Base-by-base conservation (phyloP, 2,888 invertebrate genomes). In the Eupithecia inturbata region DNA sequence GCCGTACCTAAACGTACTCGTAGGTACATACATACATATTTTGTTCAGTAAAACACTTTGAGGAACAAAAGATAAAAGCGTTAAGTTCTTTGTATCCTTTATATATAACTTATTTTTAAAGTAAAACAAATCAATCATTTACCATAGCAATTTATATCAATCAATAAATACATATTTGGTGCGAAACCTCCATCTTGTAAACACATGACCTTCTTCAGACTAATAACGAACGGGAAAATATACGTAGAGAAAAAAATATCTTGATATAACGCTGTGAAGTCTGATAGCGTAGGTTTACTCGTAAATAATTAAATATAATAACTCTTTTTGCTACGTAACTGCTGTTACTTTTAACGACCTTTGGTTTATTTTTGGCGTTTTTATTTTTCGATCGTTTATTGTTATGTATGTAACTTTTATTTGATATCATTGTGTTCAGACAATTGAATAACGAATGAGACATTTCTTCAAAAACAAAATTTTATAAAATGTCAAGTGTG, bases 71-170 rank as follows among this genome's bases (percentile, higher is more conserved):
- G 57, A 26, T 57, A 12, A 26, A 53, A 22, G 22, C 57, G 4
- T 57, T 57, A 26, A 14, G 26, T 26, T 14, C n/a, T 57, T 19
- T 19, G 31, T 62, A 62, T 4, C 62, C 4, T 16, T 28, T 5
- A 60, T 28, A 14, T n/a, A 26, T 9, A 31, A 19, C 19, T 28
- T 62, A 16, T 10, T 62, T 19, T 1, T 7, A 62, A 62, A 9
- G 62, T 28, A 31, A 16, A 62, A 62, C 16, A 31, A 62, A 62
- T 62, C 62, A 62, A 62, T 31, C 19, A 31, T 62, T 62, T 19
- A 62, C 28, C 31, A 31, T 2, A 31, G 28, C 62, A 62, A 62
- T 62, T 62, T 62, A 62, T 62, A 62, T 62, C 62, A 19, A 31
- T 62, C 62, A 31, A 31, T 31, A 62, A 62, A 19, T 31, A 31